Evolutionary conservation across 2,797 vertebrate genomes (phyloP).

Genomic region (Myripristis jacobus): DNA sequence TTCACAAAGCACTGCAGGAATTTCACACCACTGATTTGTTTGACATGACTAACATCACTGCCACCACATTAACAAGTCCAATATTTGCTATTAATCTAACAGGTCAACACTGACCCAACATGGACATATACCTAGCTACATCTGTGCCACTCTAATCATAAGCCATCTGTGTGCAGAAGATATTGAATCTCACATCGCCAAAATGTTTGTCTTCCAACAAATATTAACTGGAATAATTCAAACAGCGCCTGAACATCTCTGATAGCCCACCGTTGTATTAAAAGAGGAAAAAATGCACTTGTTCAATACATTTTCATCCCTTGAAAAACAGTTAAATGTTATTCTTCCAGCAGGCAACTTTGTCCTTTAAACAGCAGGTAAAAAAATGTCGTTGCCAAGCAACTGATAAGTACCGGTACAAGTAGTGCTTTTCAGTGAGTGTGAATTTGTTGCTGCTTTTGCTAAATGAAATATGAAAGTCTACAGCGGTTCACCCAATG

Average conservation of each 20-base stretch:
- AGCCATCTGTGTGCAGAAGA: slow-evolving; percentile 59
- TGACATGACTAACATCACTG: slow-evolving; percentile 31
- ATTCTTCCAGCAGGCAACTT: too few species aligned
- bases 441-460: too few species aligned
- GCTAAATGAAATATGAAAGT: too few species aligned
- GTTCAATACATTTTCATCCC: too few species aligned
- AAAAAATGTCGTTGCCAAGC: too few species aligned
- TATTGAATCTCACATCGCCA: slow-evolving; percentile 45
- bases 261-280: too few species aligned
- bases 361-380: too few species aligned
- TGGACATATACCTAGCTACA: not conserved
- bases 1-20: slow-evolving; percentile 21
- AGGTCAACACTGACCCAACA: slow-evolving; percentile 52
- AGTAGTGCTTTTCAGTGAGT: too few species aligned
- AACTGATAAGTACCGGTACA: too few species aligned
- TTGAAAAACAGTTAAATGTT: too few species aligned
- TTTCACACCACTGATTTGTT: slow-evolving; percentile 34
- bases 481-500: too few species aligned
- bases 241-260: slow-evolving; percentile 33
- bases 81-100: slow-evolving; percentile 65
- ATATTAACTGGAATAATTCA: slow-evolving; percentile 38
- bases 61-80: slow-evolving; percentile 17
- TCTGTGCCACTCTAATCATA: slow-evolving; percentile 43
- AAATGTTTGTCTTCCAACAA: slow-evolving; percentile 49
- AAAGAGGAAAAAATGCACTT: too few species aligned